Conservation (phyloP, 2,113 vertebrate species). For the Megaceryle maxima region DNA sequence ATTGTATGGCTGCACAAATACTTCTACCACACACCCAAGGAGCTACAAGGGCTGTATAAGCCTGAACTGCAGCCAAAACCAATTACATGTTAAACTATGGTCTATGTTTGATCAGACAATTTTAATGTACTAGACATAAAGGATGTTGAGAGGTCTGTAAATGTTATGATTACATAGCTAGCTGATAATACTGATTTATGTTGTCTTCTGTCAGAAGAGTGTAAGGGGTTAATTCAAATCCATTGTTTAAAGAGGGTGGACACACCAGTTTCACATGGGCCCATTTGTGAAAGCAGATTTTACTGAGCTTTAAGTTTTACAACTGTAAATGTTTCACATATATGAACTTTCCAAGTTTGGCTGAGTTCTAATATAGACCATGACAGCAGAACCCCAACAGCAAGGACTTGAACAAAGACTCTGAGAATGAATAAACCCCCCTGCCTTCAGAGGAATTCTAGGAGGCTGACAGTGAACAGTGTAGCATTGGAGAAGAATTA, state of each 20-base stretch:
- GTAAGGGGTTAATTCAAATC: neutral
- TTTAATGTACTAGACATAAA: conserved; percentile 27
- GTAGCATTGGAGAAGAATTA: neutral
- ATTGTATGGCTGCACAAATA: conserved; percentile 23
- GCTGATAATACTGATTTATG: neutral
- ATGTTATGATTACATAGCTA: conserved; percentile 19
- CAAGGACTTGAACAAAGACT: neutral
- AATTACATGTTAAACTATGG: conserved; percentile 11
- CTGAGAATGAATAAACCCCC: neutral
- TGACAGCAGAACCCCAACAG: neutral
- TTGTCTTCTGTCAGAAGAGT: neutral
- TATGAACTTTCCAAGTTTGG: neutral
- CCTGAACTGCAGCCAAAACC: conserved; percentile 48
- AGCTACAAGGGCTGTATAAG: neutral
- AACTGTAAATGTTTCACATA: neutral
- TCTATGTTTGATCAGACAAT: conserved; percentile 1
- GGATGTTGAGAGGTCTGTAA: conserved; percentile 16
- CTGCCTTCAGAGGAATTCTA: neutral
- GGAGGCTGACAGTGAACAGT: neutral
- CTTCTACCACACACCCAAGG: conserved; percentile 20
- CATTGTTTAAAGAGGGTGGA: neutral
- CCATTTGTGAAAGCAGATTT: neutral
- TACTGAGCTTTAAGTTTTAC: neutral
- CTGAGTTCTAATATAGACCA: neutral
- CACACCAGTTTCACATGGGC: neutral